phyloP scores from a whole-genome alignment of 1,140 invertebrate species.

The Eumaeus atala region DNA sequence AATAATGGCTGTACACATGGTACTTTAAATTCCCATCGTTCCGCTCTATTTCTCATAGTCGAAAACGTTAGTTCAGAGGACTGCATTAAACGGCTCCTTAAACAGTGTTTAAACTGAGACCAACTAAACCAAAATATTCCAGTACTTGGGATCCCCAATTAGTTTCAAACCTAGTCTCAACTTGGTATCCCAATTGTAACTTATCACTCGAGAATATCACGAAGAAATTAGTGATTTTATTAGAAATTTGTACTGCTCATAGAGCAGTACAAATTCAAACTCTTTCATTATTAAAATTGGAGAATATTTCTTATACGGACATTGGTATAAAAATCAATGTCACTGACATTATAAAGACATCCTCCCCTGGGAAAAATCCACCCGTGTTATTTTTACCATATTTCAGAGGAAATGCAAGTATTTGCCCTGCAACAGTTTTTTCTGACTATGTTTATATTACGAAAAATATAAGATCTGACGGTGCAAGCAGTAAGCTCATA shows the following conservation, averaged over 20 bases:
- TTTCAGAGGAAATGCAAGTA: not conserved
- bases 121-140: not conserved
- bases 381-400: slow-evolving; percentile 2
- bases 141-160: not conserved
- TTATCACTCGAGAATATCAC: slow-evolving; percentile 1
- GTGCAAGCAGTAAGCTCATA: not conserved
- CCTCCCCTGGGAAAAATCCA: not conserved
- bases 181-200: not conserved
- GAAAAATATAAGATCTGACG: not conserved
- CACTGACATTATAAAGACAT: slow-evolving; percentile 1
- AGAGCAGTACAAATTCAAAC: slow-evolving; percentile 8
- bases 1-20: too few species aligned
- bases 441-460: slow-evolving; percentile 14
- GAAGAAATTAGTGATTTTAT: slow-evolving; percentile 8
- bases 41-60: too few species aligned
- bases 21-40: too few species aligned
- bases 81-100: too few species aligned
- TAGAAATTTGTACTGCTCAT: slow-evolving; percentile 7
- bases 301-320: slow-evolving; percentile 7
- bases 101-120: not conserved
- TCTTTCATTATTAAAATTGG: not conserved
- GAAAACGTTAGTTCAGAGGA: too few species aligned
- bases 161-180: not conserved
- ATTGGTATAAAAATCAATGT: slow-evolving; percentile 1
- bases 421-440: slow-evolving; percentile 5